Conservation (phyloP, 1,140 invertebrate genomes). For the Hylaeus volcanicus region DNA sequence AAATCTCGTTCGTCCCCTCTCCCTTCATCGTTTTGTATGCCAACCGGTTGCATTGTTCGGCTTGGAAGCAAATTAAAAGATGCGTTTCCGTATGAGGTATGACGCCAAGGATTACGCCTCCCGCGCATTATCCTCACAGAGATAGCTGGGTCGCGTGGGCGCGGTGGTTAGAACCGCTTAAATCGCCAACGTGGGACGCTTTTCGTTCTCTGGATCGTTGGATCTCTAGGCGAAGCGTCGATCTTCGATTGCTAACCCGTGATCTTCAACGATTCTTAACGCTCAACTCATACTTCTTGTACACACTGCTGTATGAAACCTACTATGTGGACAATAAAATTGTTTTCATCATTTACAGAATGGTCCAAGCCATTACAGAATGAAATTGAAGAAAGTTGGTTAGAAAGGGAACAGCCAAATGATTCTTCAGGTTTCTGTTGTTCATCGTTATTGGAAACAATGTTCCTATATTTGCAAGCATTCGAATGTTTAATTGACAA, state of each 20-base stretch:
- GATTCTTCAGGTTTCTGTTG: too few relatives aligned
- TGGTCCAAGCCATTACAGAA: too few relatives aligned
- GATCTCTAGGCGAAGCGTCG: neutral
- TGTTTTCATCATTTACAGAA: too few relatives aligned
- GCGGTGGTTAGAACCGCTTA: neutral
- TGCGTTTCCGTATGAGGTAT: conserved; percentile 16
- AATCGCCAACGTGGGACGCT: neutral
- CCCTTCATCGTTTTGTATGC: neutral
- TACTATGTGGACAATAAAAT: too few relatives aligned
- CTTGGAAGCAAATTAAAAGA: conserved; percentile 52
- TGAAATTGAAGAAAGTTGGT: too few relatives aligned
- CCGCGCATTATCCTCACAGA: neutral
- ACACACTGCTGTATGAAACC: too few relatives aligned
- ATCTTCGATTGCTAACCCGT: neutral
- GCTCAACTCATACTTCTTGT: too few relatives aligned
- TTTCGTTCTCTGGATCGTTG: neutral
- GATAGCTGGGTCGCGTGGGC: conserved; percentile 10
- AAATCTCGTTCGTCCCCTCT: neutral
- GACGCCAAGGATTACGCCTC: neutral
- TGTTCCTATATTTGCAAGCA: too few relatives aligned
- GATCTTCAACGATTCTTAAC: neutral
- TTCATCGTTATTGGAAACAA: too few relatives aligned
- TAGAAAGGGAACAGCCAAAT: too few relatives aligned
- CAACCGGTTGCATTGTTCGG: conserved; percentile 47
- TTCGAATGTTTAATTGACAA: too few relatives aligned